Evolutionary conservation across 2,888 invertebrate genomes (phyloP), one percentile per base, ranked within the genome.

Genomic region (Meliscaeva auricollis): DNA sequence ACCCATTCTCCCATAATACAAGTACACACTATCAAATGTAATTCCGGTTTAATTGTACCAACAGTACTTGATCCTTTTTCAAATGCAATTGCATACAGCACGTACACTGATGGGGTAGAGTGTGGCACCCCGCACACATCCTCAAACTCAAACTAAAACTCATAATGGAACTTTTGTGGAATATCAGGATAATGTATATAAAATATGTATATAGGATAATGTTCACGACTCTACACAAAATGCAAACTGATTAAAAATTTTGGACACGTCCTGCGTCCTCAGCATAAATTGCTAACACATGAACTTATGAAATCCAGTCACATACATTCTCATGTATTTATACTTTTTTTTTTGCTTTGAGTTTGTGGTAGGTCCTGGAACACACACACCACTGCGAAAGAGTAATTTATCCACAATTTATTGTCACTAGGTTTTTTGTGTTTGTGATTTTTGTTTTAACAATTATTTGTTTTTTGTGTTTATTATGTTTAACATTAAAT

Each of bases 191-290:
- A 9, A 44, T 60, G 60, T 62, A 44, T 20, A 58, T 48, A 48
- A 62, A 56, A 56, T 50, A 4, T 1, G 32, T 52, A 8, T 2
- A 5, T n/a, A 3, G 38, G 9, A 9, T 4, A 6, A 46, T 52
- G 15, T 32, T 8, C 8, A 9, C 8, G 5, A 1, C 1, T 32
- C 1, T 32, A 3, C 15, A 48, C 6, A 38, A 76, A 76, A 76
- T 76, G 76, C 72, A 81, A 64, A 38, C 76, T 85, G 76, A 76
- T 85, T 85, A 85, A 81, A 73, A 64, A 85, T 85, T 66, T 81
- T 48, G 56, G 62, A 77, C 85, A 85, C 85, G 81, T 85, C 30
- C 58, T 38, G 77, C 62, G 73, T 85, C 62, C 73, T 44, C 54
- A 56, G 44, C 76, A 85, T 85, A 85, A 85, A 85, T 81, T 85